Evolutionary conservation across 2,113 vertebrate species (phyloP).

Genomic region (Shinisaurus crocodilurus): DNA sequence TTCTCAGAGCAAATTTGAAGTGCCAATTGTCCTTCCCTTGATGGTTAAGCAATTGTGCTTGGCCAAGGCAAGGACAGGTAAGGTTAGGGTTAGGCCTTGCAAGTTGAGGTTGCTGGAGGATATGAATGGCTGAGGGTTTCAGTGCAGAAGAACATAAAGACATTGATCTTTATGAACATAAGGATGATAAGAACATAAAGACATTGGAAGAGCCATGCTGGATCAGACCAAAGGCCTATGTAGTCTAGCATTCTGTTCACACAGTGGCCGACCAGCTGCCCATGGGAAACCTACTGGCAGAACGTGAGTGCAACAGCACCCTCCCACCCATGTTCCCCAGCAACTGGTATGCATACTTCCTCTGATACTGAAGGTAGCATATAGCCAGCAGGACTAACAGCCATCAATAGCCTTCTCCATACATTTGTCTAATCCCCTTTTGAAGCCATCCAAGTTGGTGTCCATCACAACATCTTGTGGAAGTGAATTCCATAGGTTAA

Average conservation of each 20-base stretch:
- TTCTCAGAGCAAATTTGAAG: not conserved
- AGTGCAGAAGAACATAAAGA: not conserved
- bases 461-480: too few relatives aligned
- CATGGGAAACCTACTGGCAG: too few relatives aligned
- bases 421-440: not conserved
- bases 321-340: too few relatives aligned
- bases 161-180: not conserved
- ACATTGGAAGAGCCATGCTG: not conserved
- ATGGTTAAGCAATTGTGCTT: not conserved
- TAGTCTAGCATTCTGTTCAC: not conserved
- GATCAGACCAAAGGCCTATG: not conserved
- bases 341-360: too few relatives aligned
- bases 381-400: too few relatives aligned
- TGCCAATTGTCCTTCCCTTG: not conserved
- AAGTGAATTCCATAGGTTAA: too few relatives aligned
- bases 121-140: not conserved
- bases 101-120: not conserved
- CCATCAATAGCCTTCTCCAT: not conserved
- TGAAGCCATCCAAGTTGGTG: not conserved
- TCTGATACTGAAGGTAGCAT: too few relatives aligned
- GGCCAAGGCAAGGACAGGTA: too few relatives aligned
- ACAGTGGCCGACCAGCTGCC: too few relatives aligned
- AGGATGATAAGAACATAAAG: too few relatives aligned
- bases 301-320: too few relatives aligned
- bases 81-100: not conserved